These are phyloP conservation scores for Muraenolepis orangiensis DNA, from an alignment of 2,797 vertebrate species.

Conservation along the genomic window DNA sequence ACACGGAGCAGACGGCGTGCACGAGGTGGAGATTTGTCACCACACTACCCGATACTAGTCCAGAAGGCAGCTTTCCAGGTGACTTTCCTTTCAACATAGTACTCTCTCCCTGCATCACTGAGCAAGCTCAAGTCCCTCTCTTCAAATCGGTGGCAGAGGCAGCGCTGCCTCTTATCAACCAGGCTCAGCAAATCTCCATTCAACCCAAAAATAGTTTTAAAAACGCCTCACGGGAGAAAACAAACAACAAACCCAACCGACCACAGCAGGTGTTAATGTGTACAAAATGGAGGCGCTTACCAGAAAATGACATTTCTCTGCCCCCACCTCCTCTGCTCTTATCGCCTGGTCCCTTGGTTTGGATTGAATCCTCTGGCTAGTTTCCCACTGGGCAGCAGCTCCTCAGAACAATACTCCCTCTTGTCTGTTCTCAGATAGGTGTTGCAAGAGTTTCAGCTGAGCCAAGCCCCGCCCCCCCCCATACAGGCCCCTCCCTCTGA, in stretches of 20 bases:
- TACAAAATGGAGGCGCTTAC: constrained; percentile 57
- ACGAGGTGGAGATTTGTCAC: too few species aligned
- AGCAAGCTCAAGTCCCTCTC: not conserved
- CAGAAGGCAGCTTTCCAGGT: not conserved
- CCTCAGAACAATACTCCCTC: constrained; percentile 75
- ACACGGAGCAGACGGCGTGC: not conserved
- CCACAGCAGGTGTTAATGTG: constrained; percentile 26
- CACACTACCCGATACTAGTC: too few species aligned
- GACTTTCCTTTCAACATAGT: not conserved
- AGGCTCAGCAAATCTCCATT: not conserved
- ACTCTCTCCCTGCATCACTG: not conserved
- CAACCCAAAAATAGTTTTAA: too few species aligned
- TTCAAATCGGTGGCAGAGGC: not conserved
- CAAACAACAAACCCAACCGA: not conserved
- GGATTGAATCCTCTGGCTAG: constrained; percentile 57
- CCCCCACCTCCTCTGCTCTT: constrained; percentile 11
- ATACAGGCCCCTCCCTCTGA: constrained; percentile 69
- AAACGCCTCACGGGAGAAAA: not conserved
- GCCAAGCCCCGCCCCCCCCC: constrained; percentile 61
- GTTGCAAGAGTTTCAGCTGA: constrained; percentile 77
- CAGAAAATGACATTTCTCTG: constrained; percentile 25
- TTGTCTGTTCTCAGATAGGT: constrained; percentile 79
- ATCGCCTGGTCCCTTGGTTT: constrained; percentile 44
- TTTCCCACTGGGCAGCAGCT: constrained; percentile 73
- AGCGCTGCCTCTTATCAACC: not conserved